Percentiles rank a stretch among this genome's conserved stretches.
Evolutionary conservation across 2,888 invertebrate species (phyloP).

Genomic region (Caenorhabditis japonica): DNA sequence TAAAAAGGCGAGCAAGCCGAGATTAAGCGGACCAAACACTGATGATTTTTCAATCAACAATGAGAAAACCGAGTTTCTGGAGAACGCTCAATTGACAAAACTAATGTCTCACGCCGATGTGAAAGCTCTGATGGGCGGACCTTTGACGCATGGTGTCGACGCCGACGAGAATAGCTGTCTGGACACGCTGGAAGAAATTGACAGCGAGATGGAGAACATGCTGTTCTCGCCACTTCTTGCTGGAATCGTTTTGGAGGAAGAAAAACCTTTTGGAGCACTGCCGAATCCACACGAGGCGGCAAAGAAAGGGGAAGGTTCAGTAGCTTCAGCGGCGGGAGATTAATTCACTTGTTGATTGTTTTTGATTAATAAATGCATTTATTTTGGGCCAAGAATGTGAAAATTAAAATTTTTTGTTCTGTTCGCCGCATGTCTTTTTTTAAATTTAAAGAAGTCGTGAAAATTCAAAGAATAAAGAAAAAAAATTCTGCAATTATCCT

Average conservation of each 20-base stretch:
- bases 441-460: too few species aligned
- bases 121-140: constrained; percentile 28
- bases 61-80: constrained; percentile 42
- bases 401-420: too few species aligned
- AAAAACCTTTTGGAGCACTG: constrained; percentile 3
- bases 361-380: too few species aligned
- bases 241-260: constrained; percentile 13
- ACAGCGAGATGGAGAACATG: constrained; percentile 33
- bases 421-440: too few species aligned
- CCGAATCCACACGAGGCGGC: background rate
- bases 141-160: constrained; percentile 7
- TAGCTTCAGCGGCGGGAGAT: too few species aligned
- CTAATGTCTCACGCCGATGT: constrained; percentile 50
- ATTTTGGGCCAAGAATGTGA: too few species aligned
- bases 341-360: too few species aligned
- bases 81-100: constrained; percentile 49
- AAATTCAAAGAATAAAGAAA: too few species aligned
- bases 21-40: constrained; percentile 4
- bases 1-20: constrained; percentile 3
- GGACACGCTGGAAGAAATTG: constrained; percentile 42
- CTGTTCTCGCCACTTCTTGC: constrained; percentile 22
- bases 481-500: too few species aligned
- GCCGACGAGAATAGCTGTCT: constrained; percentile 32
- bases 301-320: background rate
- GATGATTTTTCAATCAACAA: constrained; percentile 26